A percentile compares a stretch with the other conserved stretches of the same genome.
phyloP scores from a whole-genome alignment of 2,888 invertebrate species.

The Agelastica alni region DNA sequence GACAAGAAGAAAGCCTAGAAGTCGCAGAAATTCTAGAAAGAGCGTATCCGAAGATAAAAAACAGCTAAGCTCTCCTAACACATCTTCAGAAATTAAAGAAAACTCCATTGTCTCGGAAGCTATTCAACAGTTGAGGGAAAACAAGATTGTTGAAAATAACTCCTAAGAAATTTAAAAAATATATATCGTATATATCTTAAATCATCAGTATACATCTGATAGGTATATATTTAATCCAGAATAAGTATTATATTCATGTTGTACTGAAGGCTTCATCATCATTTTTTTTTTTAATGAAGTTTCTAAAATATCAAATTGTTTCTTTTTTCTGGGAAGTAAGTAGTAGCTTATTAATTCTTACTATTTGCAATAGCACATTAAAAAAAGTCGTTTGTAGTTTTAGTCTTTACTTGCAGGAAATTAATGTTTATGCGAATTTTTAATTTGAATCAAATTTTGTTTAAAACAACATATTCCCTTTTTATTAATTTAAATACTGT shows the following conservation, averaged over 20 bases:
- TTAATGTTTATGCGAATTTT: too few relatives aligned
- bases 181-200: conserved; percentile 20
- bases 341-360: background rate
- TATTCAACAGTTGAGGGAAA: conserved; percentile 10
- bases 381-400: too few relatives aligned
- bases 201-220: conserved; percentile 21
- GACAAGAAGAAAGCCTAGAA: conserved; percentile 42
- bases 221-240: conserved; percentile 26
- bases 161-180: conserved; percentile 22
- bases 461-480: too few relatives aligned
- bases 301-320: conserved; percentile 6
- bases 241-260: conserved; percentile 33
- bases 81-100: conserved; percentile 24
- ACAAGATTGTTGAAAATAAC: conserved; percentile 3
- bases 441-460: too few relatives aligned
- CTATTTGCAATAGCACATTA: background rate
- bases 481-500: too few relatives aligned
- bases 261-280: conserved; percentile 26
- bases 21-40: conserved; percentile 47
- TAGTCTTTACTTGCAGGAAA: too few relatives aligned
- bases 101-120: conserved; percentile 8
- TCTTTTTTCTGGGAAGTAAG: background rate
- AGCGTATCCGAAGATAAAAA: conserved; percentile 49
- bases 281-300: conserved; percentile 6
- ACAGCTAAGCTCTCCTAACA: conserved; percentile 14